A percentile compares a stretch with the other conserved stretches of the same genome.
phyloP scores from a whole-genome alignment of 1,140 invertebrate genomes.

The Charaxes varanes region DNA sequence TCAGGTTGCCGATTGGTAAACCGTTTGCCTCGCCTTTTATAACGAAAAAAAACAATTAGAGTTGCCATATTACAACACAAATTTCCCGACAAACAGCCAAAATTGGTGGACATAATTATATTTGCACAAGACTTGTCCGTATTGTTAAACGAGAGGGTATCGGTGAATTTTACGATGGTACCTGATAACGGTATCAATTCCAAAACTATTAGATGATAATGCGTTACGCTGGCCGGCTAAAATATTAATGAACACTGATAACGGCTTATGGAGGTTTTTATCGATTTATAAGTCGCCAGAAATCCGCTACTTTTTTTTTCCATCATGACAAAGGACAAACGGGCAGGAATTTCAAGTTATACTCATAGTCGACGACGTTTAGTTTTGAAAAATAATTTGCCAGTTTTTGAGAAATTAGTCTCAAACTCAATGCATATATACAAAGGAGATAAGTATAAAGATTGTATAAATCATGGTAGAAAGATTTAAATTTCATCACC shows the following conservation, averaged over 20 bases:
- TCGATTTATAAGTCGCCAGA: conserved; percentile 8
- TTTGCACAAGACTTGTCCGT: conserved; percentile 49
- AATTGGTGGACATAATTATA: conserved; percentile 40
- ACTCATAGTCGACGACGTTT: too few relatives aligned
- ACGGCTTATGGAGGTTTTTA: conserved; percentile 28
- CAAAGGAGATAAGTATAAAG: too few relatives aligned
- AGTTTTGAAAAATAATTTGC: too few relatives aligned
- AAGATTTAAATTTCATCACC: too few relatives aligned
- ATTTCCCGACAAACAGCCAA: background rate
- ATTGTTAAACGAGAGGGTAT: conserved; percentile 36
- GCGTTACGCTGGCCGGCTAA: conserved; percentile 21
- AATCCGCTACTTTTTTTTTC: too few relatives aligned
- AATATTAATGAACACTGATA: conserved; percentile 34
- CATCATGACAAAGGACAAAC: too few relatives aligned
- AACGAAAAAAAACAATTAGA: background rate
- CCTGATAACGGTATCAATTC: conserved; percentile 55
- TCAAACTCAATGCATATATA: too few relatives aligned
- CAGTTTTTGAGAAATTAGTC: too few relatives aligned
- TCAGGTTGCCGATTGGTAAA: background rate
- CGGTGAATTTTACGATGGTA: conserved; percentile 52
- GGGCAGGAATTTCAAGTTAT: too few relatives aligned
- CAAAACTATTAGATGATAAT: conserved; percentile 43
- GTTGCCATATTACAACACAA: background rate
- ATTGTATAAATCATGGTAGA: too few relatives aligned
- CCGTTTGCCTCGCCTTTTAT: background rate